Percentiles rank a stretch among this genome's conserved stretches.
phyloP scores from a whole-genome alignment of 2,888 invertebrate genomes.

The Poecilus cupreus region DNA sequence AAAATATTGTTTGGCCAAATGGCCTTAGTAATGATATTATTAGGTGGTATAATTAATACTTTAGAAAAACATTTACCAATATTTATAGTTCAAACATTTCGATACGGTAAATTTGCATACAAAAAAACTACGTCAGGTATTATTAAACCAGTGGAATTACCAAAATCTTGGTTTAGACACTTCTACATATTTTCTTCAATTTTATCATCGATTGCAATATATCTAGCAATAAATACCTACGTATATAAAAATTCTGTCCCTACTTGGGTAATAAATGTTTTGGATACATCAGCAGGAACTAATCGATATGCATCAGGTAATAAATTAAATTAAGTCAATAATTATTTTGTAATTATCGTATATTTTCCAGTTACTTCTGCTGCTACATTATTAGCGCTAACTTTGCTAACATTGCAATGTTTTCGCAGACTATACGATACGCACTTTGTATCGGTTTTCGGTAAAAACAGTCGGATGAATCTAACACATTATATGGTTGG shows the following conservation, averaged over 20 bases:
- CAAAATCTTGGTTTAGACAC: constrained; percentile 87
- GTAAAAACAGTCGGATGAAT: constrained; percentile 85
- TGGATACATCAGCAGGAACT: constrained; percentile 73
- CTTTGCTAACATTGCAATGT: constrained; percentile 82
- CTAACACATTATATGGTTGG: constrained; percentile 86
- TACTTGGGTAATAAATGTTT: constrained; percentile 71
- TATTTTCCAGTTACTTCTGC: constrained; percentile 76
- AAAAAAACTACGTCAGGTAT: constrained; percentile 72
- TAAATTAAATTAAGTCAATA: constrained; percentile 62
- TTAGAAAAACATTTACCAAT: constrained; percentile 81
- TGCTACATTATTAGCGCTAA: constrained; percentile 77
- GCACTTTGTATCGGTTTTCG: constrained; percentile 86
- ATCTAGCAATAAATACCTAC: constrained; percentile 75
- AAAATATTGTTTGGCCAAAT: constrained; percentile 67
- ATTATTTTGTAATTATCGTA: constrained; percentile 11
- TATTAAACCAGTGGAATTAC: constrained; percentile 77
- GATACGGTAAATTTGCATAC: constrained; percentile 84
- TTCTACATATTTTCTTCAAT: constrained; percentile 84
- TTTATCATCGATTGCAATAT: constrained; percentile 74
- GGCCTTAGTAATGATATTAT: constrained; percentile 70
- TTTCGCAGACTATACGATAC: constrained; percentile 88
- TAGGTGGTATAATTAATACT: constrained; percentile 79
- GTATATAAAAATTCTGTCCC: constrained; percentile 74
- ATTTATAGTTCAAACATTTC: constrained; percentile 79
- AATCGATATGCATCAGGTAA: constrained; percentile 74